These are phyloP conservation scores for Lissonota sp. DNA, from an alignment of 2,888 invertebrate species.

Conservation along the genomic window DNA sequence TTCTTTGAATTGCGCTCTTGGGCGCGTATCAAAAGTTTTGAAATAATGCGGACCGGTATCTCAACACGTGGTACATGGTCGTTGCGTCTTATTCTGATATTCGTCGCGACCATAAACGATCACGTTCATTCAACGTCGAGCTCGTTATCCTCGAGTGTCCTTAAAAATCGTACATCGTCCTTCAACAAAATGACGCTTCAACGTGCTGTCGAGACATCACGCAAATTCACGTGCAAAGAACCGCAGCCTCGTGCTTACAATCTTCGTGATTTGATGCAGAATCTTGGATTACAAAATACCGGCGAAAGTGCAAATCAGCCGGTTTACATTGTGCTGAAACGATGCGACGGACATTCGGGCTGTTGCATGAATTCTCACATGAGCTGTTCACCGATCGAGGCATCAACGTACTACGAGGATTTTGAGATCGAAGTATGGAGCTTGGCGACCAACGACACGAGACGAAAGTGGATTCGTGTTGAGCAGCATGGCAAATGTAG, in stretches of 20 bases:
- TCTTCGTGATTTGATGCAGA: constrained; percentile 70
- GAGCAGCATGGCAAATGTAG: constrained; percentile 76
- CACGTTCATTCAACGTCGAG: constrained; percentile 25
- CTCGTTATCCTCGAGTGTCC: constrained; percentile 27
- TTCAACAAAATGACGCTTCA: constrained; percentile 59
- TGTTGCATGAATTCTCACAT: constrained; percentile 73
- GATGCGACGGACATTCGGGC: constrained; percentile 79
- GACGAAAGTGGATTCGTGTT: constrained; percentile 70
- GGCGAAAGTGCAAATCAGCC: constrained; percentile 69
- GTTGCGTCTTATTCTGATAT: constrained; percentile 40
- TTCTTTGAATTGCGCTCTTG: no score
- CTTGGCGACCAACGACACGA: constrained; percentile 56
- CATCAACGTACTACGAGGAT: constrained; percentile 68
- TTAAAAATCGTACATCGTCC: background rate
- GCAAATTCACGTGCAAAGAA: constrained; percentile 68
- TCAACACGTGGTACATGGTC: constrained; percentile 33
- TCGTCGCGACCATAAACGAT: constrained; percentile 21
- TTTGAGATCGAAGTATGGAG: constrained; percentile 72
- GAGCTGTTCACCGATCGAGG: constrained; percentile 72
- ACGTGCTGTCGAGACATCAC: constrained; percentile 56
- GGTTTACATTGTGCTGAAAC: constrained; percentile 71
- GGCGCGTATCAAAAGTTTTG: no score
- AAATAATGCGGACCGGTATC: constrained; percentile 25
- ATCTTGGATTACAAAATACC: constrained; percentile 45
- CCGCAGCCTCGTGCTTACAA: constrained; percentile 76